Base-by-base conservation (phyloP, 37 sponge, comb jelly and placozoan genomes). In the Halisarca cf. caerulea region DNA sequence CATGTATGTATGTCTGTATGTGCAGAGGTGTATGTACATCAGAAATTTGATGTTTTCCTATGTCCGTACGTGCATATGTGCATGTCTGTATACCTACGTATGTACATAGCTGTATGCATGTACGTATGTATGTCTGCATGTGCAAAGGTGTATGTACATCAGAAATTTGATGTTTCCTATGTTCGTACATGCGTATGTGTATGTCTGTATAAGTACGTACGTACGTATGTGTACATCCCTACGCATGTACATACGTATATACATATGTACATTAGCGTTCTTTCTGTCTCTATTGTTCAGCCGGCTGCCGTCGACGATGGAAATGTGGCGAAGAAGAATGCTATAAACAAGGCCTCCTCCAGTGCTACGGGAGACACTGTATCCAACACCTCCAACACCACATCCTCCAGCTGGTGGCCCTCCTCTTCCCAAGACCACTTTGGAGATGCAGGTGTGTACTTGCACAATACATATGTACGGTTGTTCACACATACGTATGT, bases 331-430 rank as follows among this genome's bases (percentile, higher is more conserved):
- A 34, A 34, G 69, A 68, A 68, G 1, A 68, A 68, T 68, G 69
- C 69, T 2, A 68, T 68, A 18, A 68, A 68, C 4, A 68, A 27
- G 30, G 69, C 69, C 69, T 68, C 69, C 69, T 68, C 69, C 69
- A 68, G 35, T 34, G 17, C 69, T 34, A 68, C 69, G 17, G 32
- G 35, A 68, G 69, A 17, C 41, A 6, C 71, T 24, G 25, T 53
- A 51, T 23, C 43, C 70, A 6, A 47, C 6, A 53, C 68, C 58
- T 42, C 71, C 0, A 55, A 28, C 18, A n/a, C 23, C 66, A 18
- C 72, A 64, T 64, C 70, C 60, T 42, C 81, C 36, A 58, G 44
- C 82, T 37, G 64, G 33, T 37, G 66, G 37, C 25, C 23, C 44
- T 61, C 21, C 17, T 59, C 54, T 3, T 20, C 82, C 33, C 33